Conservation (phyloP, 2,888 invertebrate species). For the Altica lythri region DNA sequence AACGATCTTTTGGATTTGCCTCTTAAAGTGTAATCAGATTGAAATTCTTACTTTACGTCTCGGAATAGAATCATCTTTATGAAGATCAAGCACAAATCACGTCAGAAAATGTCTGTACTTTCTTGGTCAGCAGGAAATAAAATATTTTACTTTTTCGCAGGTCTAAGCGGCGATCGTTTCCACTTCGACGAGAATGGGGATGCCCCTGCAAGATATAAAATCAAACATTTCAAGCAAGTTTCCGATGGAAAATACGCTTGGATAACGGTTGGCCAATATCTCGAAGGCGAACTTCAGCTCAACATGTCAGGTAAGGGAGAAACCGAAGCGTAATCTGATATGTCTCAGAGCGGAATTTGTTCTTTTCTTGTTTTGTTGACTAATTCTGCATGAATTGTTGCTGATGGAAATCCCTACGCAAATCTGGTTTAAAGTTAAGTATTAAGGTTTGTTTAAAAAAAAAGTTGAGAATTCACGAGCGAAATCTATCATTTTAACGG, state of each 20-base stretch:
- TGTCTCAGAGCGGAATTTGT: background rate
- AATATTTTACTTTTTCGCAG: constrained; percentile 57
- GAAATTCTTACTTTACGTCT: no score
- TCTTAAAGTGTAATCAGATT: no score
- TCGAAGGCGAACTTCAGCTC: constrained; percentile 79
- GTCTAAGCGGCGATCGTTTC: constrained; percentile 87
- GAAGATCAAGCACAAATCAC: constrained; percentile 1
- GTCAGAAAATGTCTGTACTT: background rate
- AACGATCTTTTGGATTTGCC: no score
- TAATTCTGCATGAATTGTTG: no score
- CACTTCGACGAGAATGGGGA: constrained; percentile 90
- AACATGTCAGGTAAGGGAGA: constrained; percentile 71
- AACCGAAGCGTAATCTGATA: background rate
- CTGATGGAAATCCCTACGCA: no score
- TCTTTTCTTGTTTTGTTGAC: no score
- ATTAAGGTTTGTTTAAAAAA: background rate
- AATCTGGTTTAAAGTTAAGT: background rate
- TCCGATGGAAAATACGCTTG: constrained; percentile 76
- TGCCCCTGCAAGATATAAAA: constrained; percentile 93
- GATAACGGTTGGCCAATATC: constrained; percentile 86
- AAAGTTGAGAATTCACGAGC: no score
- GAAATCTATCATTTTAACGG: no score
- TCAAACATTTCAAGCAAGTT: constrained; percentile 91
- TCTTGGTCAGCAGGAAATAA: constrained; percentile 19
- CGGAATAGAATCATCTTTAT: constrained; percentile 5